Conservation (phyloP, 2,113 vertebrate species). For the Mastomys natalensis region DNA sequence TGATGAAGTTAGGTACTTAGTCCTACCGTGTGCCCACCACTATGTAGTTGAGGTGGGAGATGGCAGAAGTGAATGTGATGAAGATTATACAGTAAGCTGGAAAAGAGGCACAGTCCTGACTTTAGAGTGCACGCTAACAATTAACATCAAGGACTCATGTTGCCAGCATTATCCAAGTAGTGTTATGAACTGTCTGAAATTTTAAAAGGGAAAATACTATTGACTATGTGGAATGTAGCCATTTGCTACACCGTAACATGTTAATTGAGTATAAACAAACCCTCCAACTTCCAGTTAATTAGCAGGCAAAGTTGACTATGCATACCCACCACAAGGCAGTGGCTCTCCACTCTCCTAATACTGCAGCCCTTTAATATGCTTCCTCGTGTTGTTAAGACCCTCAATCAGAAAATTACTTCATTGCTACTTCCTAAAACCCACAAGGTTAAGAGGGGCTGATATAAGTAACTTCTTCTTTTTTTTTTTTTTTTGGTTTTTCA, state of each 20-base stretch:
- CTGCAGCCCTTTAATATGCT: background rate
- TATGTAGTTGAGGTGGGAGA: constrained; percentile 26
- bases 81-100: constrained; percentile 26
- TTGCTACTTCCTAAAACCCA: background rate
- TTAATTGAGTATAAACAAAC: background rate
- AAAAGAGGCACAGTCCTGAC: background rate
- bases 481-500: too few species aligned
- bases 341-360: background rate
- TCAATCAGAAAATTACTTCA: background rate
- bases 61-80: background rate
- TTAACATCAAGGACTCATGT: background rate
- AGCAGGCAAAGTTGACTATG: background rate
- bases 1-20: background rate
- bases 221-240: background rate
- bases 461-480: background rate
- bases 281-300: background rate
- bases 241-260: background rate
- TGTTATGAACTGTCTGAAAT: constrained; percentile 29
- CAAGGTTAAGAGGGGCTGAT: background rate
- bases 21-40: background rate
- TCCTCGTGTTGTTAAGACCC: background rate
- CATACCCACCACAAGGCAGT: background rate
- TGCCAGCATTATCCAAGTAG: background rate
- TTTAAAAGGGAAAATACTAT: background rate
- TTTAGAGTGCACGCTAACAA: background rate